These are phyloP conservation scores for Rhynchophorus ferrugineus DNA, from an alignment of 1,140 invertebrate species.

Conservation along the genomic window DNA sequence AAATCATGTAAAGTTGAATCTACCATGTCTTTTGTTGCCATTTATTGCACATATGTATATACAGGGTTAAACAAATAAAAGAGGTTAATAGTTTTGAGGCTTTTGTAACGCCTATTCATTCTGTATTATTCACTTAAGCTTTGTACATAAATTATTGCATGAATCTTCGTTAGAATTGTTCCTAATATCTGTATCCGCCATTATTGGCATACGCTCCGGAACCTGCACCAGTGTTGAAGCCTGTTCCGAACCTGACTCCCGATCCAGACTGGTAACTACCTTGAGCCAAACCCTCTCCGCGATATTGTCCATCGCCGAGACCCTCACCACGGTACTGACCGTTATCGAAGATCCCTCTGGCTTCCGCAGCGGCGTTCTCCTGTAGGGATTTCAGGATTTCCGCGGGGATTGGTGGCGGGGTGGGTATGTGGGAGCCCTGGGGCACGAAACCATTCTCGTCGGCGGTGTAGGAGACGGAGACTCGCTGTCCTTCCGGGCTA, in stretches of 20 bases:
- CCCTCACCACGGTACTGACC: conserved; percentile 21
- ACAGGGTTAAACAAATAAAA: no score
- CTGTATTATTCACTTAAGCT: no score
- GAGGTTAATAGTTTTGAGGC: no score
- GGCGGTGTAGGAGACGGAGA: conserved; percentile 44
- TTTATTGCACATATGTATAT: no score
- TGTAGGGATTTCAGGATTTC: conserved; percentile 46
- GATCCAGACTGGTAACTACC: background rate
- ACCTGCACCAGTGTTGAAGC: background rate
- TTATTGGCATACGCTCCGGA: background rate
- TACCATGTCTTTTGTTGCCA: no score
- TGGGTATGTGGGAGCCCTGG: conserved; percentile 47
- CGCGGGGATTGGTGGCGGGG: conserved; percentile 49
- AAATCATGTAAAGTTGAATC: no score
- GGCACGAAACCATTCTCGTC: conserved; percentile 62
- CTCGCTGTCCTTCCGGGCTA: conserved; percentile 33
- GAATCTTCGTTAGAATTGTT: no score
- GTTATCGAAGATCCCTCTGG: conserved; percentile 24
- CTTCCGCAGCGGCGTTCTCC: conserved; percentile 37
- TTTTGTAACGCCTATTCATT: no score
- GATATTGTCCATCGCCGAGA: conserved; percentile 13
- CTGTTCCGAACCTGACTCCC: conserved; percentile 4
- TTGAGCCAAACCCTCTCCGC: conserved; percentile 1
- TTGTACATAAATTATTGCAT: no score
- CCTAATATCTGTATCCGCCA: background rate